phyloP scores from a whole-genome alignment of 2,113 vertebrate species.

The Sander lucioperca region DNA sequence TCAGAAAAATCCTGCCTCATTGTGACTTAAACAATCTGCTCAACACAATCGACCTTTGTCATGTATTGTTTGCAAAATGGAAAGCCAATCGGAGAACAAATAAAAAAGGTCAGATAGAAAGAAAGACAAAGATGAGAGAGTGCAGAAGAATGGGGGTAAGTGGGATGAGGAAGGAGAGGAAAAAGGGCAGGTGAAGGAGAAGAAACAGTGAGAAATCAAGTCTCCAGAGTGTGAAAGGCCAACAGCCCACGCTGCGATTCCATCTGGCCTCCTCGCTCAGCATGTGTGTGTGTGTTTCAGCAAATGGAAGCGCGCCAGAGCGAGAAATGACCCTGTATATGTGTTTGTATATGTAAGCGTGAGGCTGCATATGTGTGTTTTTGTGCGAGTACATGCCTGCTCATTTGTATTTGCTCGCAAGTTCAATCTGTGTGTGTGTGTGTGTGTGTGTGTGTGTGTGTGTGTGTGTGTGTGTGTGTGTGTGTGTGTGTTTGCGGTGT shows the following conservation, averaged over 20 bases:
- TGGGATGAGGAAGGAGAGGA: conserved; percentile 40
- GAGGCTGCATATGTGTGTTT: conserved; percentile 44
- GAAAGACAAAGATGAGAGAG: conserved; percentile 18
- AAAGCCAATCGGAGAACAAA: conserved; percentile 19
- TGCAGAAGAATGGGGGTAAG: conserved; percentile 27
- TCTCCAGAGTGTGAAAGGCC: conserved; percentile 80
- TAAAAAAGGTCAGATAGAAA: conserved; percentile 23
- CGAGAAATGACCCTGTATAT: conserved; percentile 52
- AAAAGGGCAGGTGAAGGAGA: conserved; percentile 54
- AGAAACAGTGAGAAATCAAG: conserved; percentile 66
- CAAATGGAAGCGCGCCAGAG: conserved; percentile 42
- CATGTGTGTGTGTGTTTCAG: conserved; percentile 46
- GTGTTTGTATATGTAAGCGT: conserved; percentile 53
- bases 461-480: not conserved
- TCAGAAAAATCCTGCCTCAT: not conserved
- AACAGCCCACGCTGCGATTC: conserved; percentile 80
- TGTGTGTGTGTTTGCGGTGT: not conserved
- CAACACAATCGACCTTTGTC: conserved; percentile 17
- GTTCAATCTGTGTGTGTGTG: conserved; percentile 9
- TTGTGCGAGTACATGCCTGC: conserved; percentile 21
- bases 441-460: not conserved
- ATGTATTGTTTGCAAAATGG: conserved; percentile 23
- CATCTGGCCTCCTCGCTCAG: conserved; percentile 79
- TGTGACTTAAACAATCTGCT: not conserved
- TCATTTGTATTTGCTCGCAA: not conserved